Evolutionary conservation across 2,113 vertebrate genomes (phyloP).

Genomic region (Picathartes gymnocephalus): DNA sequence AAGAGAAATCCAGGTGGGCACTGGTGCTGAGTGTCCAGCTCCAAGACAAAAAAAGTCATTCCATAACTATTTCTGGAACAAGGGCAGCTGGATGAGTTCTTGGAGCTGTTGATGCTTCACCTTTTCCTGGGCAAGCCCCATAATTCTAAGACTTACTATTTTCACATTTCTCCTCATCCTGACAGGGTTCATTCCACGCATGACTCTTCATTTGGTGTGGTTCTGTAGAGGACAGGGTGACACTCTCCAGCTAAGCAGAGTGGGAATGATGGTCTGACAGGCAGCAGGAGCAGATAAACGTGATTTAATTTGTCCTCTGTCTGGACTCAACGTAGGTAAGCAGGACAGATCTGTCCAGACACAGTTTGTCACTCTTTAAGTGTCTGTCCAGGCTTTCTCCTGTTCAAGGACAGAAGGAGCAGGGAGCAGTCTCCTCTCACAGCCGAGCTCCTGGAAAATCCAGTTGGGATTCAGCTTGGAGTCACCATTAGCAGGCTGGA

Average conservation of each 20-base stretch:
- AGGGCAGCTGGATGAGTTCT: background rate
- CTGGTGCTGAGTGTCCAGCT: background rate
- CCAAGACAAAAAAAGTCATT: background rate
- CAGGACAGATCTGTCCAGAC: background rate
- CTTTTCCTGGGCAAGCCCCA: background rate
- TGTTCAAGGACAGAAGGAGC: background rate
- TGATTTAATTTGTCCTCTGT: conserved; percentile 5
- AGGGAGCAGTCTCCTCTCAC: background rate
- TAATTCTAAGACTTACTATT: background rate
- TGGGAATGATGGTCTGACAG: background rate
- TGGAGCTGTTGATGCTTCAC: background rate
- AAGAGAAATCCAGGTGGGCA: background rate
- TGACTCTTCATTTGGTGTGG: background rate
- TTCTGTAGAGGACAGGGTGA: background rate
- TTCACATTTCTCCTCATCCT: background rate
- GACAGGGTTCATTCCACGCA: background rate
- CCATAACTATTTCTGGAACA: background rate
- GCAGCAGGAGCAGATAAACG: background rate
- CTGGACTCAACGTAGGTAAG: background rate
- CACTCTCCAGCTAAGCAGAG: background rate
- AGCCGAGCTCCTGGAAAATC: background rate
- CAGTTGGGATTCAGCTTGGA: background rate
- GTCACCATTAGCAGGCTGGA: background rate
- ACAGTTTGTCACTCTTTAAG: background rate
- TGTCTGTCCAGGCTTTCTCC: background rate